Evolutionary conservation across 2,113 vertebrate genomes (phyloP).

Genomic region (Platichthys flesus): DNA sequence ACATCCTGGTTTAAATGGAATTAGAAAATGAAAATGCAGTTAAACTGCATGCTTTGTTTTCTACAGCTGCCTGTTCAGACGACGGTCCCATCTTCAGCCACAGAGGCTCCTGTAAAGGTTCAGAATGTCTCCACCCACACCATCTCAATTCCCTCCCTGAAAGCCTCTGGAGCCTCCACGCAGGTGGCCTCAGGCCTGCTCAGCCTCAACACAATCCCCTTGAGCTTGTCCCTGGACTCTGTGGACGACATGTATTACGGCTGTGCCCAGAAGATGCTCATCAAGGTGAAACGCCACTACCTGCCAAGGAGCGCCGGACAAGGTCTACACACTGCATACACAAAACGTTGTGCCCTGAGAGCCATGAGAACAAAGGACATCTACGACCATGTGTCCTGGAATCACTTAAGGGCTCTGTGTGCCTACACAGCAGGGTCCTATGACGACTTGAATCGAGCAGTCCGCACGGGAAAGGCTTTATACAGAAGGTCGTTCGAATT

Average conservation of each 20-base stretch:
- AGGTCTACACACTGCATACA: constrained; percentile 4
- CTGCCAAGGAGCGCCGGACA: constrained; percentile 25
- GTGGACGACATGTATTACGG: constrained; percentile 47
- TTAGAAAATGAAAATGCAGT: too few relatives aligned
- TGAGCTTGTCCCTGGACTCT: constrained; percentile 22
- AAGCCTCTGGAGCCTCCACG: neutral
- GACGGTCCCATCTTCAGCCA: neutral
- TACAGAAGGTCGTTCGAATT: constrained; percentile 35
- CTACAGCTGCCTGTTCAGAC: neutral
- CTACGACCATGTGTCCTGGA: constrained; percentile 24
- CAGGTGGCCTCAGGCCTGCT: neutral
- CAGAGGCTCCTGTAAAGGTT: neutral
- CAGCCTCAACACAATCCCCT: constrained; percentile 9
- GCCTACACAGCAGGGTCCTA: constrained; percentile 42
- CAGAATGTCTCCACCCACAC: constrained; percentile 3
- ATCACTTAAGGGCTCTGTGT: constrained; percentile 46
- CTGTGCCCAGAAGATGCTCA: constrained; percentile 43
- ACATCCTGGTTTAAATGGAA: neutral
- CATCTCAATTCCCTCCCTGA: neutral
- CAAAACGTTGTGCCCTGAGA: constrained; percentile 20
- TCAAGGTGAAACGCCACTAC: constrained; percentile 38
- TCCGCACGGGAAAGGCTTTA: constrained; percentile 18
- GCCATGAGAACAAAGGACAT: constrained; percentile 28
- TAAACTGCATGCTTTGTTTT: neutral
- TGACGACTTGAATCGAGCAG: constrained; percentile 20